Conservation (phyloP, 1,140 invertebrate genomes). For the Caerostris extrusa region DNA sequence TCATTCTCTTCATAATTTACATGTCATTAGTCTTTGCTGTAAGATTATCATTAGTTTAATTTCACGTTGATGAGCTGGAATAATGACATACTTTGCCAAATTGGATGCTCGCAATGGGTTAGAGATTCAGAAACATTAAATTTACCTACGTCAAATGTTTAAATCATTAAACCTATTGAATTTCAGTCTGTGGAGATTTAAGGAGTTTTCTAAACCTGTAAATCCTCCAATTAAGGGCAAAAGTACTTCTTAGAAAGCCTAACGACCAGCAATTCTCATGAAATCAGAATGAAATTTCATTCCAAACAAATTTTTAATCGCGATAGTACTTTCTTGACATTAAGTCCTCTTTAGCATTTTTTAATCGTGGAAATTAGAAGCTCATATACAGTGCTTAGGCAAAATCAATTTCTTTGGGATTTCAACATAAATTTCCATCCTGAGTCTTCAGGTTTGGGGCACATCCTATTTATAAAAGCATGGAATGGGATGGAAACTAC, state of each 20-base stretch:
- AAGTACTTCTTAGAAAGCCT: conserved; percentile 7
- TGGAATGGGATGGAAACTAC: neutral
- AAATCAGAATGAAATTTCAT: conserved; percentile 50
- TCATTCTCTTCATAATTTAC: neutral
- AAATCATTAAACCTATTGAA: neutral
- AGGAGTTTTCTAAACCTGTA: neutral
- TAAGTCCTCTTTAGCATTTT: neutral
- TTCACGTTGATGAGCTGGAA: neutral
- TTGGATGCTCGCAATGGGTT: neutral
- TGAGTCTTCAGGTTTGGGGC: no score
- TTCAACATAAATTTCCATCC: neutral
- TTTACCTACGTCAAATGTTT: neutral
- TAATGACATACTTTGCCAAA: neutral
- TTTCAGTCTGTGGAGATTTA: no score
- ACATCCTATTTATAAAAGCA: neutral
- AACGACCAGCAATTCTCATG: neutral
- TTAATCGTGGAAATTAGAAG: neutral
- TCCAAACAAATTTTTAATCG: neutral
- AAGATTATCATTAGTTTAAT: neutral
- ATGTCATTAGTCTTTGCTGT: neutral
- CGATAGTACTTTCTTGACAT: neutral
- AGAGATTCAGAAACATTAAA: neutral
- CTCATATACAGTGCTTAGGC: neutral
- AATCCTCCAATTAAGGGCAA: neutral
- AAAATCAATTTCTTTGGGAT: neutral